Evolutionary conservation across 2,888 invertebrate species (phyloP), one percentile per base, ranked within the genome.

Genomic region (Nipponacmea schrenckii): DNA sequence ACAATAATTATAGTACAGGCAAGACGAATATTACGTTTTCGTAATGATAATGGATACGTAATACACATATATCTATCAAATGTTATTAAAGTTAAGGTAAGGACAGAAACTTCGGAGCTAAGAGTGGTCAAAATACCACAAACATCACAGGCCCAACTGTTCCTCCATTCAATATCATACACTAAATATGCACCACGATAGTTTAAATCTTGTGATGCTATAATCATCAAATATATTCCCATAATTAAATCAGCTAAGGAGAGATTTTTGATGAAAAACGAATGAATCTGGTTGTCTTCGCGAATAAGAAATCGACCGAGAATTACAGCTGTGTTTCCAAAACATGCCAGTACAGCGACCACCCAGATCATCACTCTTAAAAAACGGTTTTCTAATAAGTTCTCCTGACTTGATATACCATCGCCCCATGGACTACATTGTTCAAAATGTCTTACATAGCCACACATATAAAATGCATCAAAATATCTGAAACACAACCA

Each of bases 241-340:
- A 93, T 93, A 48, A 92, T 86, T 8, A 93, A 88, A 83, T 93
- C 93, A 31, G 92, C 92, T 69, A 92, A 87, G 0, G 92, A 92
- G 79, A 93, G 88, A 82, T 92, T 92, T 78, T 91, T 91, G 74
- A 93, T 90, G 86, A 92, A 92, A 26, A 93, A 89, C 0, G 92
- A 80, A 68, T 80, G 80, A 44, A 76, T 77, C 46, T 77, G 78
- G 63, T 79, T 79, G 71, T 78, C 77, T 64, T 80, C 81, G 14
- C 73, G 71, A 62, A 79, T 92, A 76, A 92, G 92, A 31, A 92
- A 91, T 3, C 91, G 90, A 10, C 79, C 79, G 14, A 80, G 70
- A 26, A 81, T 67, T n/a, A 84, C 92, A 27, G 92, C 84, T 14
- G 91, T 74, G 84, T 92, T 92, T 17, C 92, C 92, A 7, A 90